These are phyloP conservation scores for Cephalopholis sonnerati DNA, from an alignment of 2,113 vertebrate species.

Conservation along the genomic window DNA sequence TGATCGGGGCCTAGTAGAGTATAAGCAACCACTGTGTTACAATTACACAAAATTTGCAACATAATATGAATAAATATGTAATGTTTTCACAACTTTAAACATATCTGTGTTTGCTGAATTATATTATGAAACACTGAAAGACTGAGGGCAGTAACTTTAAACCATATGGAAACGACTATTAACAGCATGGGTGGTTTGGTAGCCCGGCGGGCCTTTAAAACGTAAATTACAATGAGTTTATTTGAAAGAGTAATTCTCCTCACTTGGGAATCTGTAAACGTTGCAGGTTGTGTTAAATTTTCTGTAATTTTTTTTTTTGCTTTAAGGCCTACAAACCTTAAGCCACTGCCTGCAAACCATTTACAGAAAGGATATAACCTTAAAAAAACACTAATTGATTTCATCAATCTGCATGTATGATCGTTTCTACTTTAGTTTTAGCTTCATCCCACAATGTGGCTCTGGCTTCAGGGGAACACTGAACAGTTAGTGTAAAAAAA, in stretches of 20 bases:
- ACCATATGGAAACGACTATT: slow-evolving; percentile 69
- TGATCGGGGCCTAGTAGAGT: background rate
- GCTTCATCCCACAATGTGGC: background rate
- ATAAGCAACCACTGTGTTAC: background rate
- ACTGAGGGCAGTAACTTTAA: slow-evolving; percentile 35
- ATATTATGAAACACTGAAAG: slow-evolving; percentile 7
- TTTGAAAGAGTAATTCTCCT: slow-evolving; percentile 54
- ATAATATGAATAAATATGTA: background rate
- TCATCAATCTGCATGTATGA: slow-evolving; percentile 6
- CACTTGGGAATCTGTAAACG: slow-evolving; percentile 55
- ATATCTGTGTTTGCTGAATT: background rate
- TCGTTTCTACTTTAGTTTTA: background rate
- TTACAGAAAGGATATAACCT: slow-evolving; percentile 18
- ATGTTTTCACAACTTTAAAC: slow-evolving; percentile 3
- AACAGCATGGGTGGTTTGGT: slow-evolving; percentile 55
- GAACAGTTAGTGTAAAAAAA: background rate
- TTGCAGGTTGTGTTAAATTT: slow-evolving; percentile 32
- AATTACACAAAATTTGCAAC: slow-evolving; percentile 13
- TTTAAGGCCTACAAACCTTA: slow-evolving; percentile 6
- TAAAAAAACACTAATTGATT: slow-evolving; percentile 16
- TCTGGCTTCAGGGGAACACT: background rate
- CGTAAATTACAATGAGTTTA: slow-evolving; percentile 55
- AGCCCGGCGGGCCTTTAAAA: slow-evolving; percentile 47
- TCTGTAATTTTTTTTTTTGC: background rate
- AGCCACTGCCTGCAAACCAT: slow-evolving; percentile 29